Base-by-base conservation (phyloP, 2,113 vertebrate genomes). In the Carollia perspicillata region DNA sequence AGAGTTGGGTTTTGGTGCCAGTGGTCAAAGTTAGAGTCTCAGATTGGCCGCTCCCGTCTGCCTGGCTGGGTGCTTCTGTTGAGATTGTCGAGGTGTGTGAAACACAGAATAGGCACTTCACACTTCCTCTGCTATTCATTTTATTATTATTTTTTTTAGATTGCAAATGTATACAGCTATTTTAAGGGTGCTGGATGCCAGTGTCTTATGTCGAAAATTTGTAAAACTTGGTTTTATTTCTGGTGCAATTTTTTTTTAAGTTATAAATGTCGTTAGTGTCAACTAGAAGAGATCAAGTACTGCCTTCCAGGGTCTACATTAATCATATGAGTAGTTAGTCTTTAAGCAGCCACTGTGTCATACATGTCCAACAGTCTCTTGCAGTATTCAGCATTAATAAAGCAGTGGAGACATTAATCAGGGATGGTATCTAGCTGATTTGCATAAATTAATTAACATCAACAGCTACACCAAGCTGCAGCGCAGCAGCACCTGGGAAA, bases 381-480 rank as follows among this genome's bases (percentile, higher is more conserved):
- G 92, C 95, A 95, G 51, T 96, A 97, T 94, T 97, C 75, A 95
- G 96, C 97, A 96, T 92, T 97, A 98, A 97, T 97, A 98, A 98
- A 97, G 89, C 74, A 96, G 79, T 97, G 44, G 75, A 96, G 96
- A 84, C 97, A 97, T 97, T 98, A 98, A 95, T 98, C 96, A 98
- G 75, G 92, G 90, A 96, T 98, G 75, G 89, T 98, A 80, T 97
- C 23, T 96, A 92, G 84, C 81, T 97, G 96, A 97, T 98, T 98
- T 98, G 95, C 98, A 83, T 98, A 98, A 98, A 97, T 97, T 98
- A 98, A 98, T 98, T 98, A 98, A 97, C 23, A 7, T 79, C 96
- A 96, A 87, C 79, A 96, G 91, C 94, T 96, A 69, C 53, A 93
- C 42, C 78, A 89, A 79, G 75, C 63, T 92, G 80, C 84, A 92